Evolutionary conservation across 2,113 vertebrate genomes (phyloP).

Genomic region (Tor tambroides): DNA sequence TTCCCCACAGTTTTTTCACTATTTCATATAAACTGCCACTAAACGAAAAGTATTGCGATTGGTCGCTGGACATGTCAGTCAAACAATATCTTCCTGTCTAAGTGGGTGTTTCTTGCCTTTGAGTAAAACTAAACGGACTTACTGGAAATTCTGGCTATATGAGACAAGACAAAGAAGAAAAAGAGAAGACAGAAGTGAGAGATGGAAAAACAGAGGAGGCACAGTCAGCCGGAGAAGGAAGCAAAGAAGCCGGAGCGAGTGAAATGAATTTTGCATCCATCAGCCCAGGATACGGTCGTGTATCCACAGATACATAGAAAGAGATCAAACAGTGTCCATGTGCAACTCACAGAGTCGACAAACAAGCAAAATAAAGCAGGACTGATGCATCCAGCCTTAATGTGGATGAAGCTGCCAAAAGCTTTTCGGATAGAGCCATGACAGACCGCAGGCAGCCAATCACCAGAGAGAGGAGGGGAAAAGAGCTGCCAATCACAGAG

Average conservation of each 20-base stretch:
- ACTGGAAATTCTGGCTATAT: background rate
- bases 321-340: slow-evolving; percentile 64
- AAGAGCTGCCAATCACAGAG: slow-evolving; percentile 71
- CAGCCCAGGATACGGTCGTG: background rate
- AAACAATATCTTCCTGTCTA: background rate
- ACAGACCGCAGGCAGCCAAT: slow-evolving; percentile 83
- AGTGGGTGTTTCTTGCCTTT: background rate
- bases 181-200: slow-evolving; percentile 34
- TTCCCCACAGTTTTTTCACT: background rate
- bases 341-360: slow-evolving; percentile 54
- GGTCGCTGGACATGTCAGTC: background rate
- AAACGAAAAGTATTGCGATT: background rate
- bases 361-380: slow-evolving; percentile 78
- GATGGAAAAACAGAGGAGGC: background rate
- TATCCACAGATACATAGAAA: slow-evolving; percentile 32
- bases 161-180: background rate
- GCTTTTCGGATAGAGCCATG: slow-evolving; percentile 79
- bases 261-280: slow-evolving; percentile 8
- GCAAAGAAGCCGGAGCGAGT: background rate
- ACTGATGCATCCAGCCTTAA: slow-evolving; percentile 80
- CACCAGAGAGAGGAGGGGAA: slow-evolving; percentile 73
- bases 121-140: background rate
- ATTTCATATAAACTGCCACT: background rate
- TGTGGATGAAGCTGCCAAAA: slow-evolving; percentile 80
- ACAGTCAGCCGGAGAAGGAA: slow-evolving; percentile 16